Conservation (phyloP, 2,888 invertebrate species). For the Rhimphoctona megacephalus region DNA sequence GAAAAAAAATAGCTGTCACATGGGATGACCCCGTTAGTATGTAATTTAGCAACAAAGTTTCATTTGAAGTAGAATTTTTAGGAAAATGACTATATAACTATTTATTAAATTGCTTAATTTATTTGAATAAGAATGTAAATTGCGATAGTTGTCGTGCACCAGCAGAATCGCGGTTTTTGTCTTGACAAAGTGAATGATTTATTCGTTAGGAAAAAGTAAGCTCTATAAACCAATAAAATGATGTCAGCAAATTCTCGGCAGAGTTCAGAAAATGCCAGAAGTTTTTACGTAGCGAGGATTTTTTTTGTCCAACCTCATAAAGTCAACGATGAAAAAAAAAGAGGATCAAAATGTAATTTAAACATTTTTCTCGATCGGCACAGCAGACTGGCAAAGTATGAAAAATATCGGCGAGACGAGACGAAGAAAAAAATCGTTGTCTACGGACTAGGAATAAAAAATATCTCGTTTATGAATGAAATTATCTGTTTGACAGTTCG, state of each 20-base stretch:
- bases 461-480: conserved; percentile 7
- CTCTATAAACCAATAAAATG: conserved; percentile 7
- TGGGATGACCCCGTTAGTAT: too few species aligned
- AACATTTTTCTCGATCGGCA: conserved; percentile 5
- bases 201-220: background rate
- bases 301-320: background rate
- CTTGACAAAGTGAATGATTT: background rate
- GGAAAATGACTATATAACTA: too few species aligned
- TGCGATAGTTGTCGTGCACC: background rate
- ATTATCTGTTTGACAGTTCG: conserved; percentile 20
- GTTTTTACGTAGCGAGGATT: background rate
- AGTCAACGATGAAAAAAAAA: background rate
- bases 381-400: background rate
- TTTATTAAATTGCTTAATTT: too few species aligned
- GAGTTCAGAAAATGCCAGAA: conserved; percentile 19
- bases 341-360: background rate
- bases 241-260: background rate
- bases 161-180: background rate
- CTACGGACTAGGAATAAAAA: background rate
- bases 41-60: too few species aligned
- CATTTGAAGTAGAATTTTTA: too few species aligned
- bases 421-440: conserved; percentile 7
- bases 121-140: background rate
- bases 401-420: background rate
- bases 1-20: too few species aligned